These are phyloP conservation scores for Aphodius granarius DNA, from an alignment of 2,888 invertebrate species.

Conservation along the genomic window DNA sequence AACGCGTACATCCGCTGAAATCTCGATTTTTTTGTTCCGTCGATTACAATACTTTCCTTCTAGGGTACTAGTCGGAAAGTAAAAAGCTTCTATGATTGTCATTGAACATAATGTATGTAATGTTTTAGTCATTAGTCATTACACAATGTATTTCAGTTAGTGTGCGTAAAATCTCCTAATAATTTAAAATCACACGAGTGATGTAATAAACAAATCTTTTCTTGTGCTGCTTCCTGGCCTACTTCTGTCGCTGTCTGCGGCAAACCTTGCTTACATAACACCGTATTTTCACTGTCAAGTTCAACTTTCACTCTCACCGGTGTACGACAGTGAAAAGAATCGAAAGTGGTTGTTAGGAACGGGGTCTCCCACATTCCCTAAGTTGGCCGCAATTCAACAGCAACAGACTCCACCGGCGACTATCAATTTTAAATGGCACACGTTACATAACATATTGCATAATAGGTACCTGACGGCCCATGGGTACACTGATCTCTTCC, in stretches of 20 bases:
- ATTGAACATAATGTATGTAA: too few species aligned
- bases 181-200: too few species aligned
- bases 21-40: too few species aligned
- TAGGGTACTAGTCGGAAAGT: too few species aligned
- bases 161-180: too few species aligned
- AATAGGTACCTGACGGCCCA: neutral
- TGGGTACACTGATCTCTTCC: neutral
- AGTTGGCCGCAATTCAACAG: neutral
- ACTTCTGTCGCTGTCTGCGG: neutral
- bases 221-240: neutral
- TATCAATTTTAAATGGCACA: neutral
- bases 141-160: too few species aligned
- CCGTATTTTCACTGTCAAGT: constrained; percentile 20
- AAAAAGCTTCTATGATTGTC: too few species aligned
- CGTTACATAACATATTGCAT: neutral
- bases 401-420: neutral
- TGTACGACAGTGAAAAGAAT: neutral
- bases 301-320: constrained; percentile 18
- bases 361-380: neutral
- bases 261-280: neutral
- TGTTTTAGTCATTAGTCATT: too few species aligned
- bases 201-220: neutral
- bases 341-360: constrained; percentile 14
- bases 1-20: too few species aligned
- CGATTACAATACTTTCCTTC: too few species aligned